Percentiles rank a stretch among this genome's conserved stretches.
These are phyloP conservation scores for Cylindroiulus punctatus DNA, from an alignment of 2,888 invertebrate genomes.

Conservation along the genomic window DNA sequence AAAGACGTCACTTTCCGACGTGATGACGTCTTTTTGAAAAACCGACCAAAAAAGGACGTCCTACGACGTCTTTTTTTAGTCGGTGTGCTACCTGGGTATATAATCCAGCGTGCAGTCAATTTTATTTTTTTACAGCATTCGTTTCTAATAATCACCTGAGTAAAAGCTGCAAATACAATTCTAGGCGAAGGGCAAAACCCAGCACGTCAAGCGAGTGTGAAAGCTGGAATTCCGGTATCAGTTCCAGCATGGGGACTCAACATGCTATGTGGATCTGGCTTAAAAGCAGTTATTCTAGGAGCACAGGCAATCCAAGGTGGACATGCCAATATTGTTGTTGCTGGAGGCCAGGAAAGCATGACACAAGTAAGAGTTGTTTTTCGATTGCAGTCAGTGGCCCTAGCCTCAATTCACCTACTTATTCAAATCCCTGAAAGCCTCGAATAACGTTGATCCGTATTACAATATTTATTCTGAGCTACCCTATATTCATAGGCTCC, in stretches of 20 bases:
- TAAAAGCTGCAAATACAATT: too few species aligned
- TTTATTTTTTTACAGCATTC: too few species aligned
- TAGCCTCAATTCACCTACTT: neutral
- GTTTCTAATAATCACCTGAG: too few species aligned
- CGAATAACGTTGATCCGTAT: too few species aligned
- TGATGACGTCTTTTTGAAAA: too few species aligned
- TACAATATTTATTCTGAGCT: neutral
- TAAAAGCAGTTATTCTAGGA: constrained; percentile 76
- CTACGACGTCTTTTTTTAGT: too few species aligned
- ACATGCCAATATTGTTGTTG: constrained; percentile 76
- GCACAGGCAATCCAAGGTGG: constrained; percentile 75
- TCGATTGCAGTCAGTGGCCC: neutral
- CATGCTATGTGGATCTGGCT: constrained; percentile 84
- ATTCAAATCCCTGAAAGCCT: neutral
- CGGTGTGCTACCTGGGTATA: too few species aligned
- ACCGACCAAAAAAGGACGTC: too few species aligned
- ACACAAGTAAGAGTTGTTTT: constrained; percentile 67
- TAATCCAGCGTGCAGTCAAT: too few species aligned
- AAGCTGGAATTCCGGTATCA: constrained; percentile 76
- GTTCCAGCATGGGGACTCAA: constrained; percentile 79
- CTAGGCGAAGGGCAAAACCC: constrained; percentile 84
- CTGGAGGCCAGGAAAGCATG: constrained; percentile 88
- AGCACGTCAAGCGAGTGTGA: constrained; percentile 79
- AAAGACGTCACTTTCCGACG: too few species aligned
- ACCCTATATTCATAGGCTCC: constrained; percentile 68